phyloP scores from a whole-genome alignment of 2,797 vertebrate genomes.

The Anableps anableps region DNA sequence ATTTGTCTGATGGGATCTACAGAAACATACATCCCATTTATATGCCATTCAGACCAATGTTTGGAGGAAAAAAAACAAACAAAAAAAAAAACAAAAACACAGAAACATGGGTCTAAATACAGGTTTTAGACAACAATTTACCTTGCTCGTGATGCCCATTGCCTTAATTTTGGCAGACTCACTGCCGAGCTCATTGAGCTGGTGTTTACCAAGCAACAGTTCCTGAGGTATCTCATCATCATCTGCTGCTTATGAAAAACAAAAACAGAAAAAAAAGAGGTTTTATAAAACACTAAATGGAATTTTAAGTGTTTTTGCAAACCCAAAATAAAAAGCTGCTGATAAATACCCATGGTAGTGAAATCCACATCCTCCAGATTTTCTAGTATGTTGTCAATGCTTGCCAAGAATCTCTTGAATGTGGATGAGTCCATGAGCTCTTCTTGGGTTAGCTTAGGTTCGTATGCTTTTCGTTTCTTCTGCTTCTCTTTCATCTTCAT shows the following conservation, averaged over 20 bases:
- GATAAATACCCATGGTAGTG: constrained; percentile 88
- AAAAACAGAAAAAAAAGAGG: constrained; percentile 5
- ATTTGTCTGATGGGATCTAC: constrained; percentile 95
- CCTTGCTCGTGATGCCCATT: constrained; percentile 97
- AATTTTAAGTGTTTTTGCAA: background rate
- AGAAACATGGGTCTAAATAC: background rate
- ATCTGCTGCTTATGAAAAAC: constrained; percentile 68
- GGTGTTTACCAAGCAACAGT: constrained; percentile 94
- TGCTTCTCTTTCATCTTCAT: constrained; percentile 96
- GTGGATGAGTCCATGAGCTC: constrained; percentile 99
- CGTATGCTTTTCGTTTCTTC: constrained; percentile 96
- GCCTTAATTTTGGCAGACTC: constrained; percentile 99
- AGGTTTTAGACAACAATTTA: constrained; percentile 64
- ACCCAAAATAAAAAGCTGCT: background rate
- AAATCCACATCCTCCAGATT: constrained; percentile 98
- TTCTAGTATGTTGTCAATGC: constrained; percentile 95
- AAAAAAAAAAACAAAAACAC: background rate
- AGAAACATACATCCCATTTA: constrained; percentile 34
- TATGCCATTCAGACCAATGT: constrained; percentile 3
- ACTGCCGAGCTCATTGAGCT: constrained; percentile 93
- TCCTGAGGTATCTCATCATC: constrained; percentile 98
- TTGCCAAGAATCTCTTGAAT: constrained; percentile 92
- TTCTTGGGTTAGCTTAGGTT: constrained; percentile 96
- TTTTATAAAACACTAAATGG: background rate
- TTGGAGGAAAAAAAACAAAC: background rate